Base-by-base conservation (phyloP, 2,113 vertebrate genomes). In the Tonatia bakeri region DNA sequence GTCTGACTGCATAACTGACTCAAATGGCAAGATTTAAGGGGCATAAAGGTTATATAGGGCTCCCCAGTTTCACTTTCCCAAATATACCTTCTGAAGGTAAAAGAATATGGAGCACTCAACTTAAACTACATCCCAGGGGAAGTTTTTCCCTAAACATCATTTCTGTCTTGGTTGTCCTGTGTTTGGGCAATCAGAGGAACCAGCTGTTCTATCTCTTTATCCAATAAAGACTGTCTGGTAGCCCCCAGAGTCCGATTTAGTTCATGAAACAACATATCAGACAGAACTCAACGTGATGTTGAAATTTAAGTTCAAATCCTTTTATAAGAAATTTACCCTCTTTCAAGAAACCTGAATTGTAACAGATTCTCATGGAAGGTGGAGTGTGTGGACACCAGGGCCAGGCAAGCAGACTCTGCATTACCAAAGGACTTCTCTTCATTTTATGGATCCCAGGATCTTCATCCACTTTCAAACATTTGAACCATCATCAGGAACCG, bases 291-390 rank as follows among this genome's bases (percentile, higher is more conserved):
- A 20, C 36, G 75, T 75, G 40, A 75, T 38, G 50, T 2, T 92
- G 28, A 95, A 79, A 79, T 90, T 77, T 72, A 93, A 54, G 43
- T 90, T 94, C 76, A 87, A 81, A 93, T 64, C n/a, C 89, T 95
- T 76, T 85, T 50, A 50, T 77, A 87, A 95, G 76, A 43, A 81
- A 38, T 24, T 38, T 38, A 22, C 38, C 67, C 17, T 64, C 61
- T 14, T 64, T 69, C 47, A 54, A 90, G 81, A 80, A 90, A 81
- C 65, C 10, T 45, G 22, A 56, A 52, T 7, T 65, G 56, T n/a
- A 83, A 17, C 7, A 77, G 33, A 56, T 50, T 88, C 79, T 40
- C 45, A 56, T 20, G 43, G 50, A 20, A 69, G 47, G 19, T 54
- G 45, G 72, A 22, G 17, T 52, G 16, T 56, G 79, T 69, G 76